Conservation (phyloP, 2,113 vertebrate species). For the Cyanoramphus novaezelandiae region DNA sequence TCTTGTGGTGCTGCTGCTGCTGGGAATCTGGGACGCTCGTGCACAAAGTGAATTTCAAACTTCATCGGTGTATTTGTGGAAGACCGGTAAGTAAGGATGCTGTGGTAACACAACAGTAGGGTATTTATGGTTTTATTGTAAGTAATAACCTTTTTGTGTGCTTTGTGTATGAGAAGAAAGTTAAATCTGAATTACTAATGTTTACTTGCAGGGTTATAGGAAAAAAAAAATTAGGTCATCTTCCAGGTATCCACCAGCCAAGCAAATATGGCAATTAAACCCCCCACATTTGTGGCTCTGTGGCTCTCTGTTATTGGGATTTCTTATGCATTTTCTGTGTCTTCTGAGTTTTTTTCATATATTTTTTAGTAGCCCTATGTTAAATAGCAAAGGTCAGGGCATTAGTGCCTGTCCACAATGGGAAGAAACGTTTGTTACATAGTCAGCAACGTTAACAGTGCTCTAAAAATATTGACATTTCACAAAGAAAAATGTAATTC, state of each 20-base stretch:
- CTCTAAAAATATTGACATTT: slow-evolving; percentile 1
- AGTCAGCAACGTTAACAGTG: not conserved
- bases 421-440: not conserved
- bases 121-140: not conserved
- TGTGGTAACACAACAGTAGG: rapidly evolving
- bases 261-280: not conserved
- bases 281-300: not conserved
- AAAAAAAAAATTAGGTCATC: not conserved
- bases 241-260: not conserved
- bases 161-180: not conserved
- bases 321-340: not conserved
- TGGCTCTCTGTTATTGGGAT: not conserved
- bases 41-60: slow-evolving; percentile 82
- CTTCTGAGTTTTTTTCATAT: not conserved
- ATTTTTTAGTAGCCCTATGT: not conserved
- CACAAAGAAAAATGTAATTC: slow-evolving; percentile 40
- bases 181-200: slow-evolving; percentile 8
- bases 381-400: not conserved
- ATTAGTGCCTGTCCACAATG: not conserved
- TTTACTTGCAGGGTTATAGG: slow-evolving; percentile 2
- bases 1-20: slow-evolving; percentile 77
- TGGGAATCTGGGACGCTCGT: slow-evolving; percentile 67
- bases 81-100: slow-evolving; percentile 84
- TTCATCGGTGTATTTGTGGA: slow-evolving; percentile 91
- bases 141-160: not conserved